Percentiles rank a stretch among this genome's conserved stretches.
Evolutionary conservation across 1,140 invertebrate species (phyloP).

Genomic region (Pogonomyrmex barbatus): DNA sequence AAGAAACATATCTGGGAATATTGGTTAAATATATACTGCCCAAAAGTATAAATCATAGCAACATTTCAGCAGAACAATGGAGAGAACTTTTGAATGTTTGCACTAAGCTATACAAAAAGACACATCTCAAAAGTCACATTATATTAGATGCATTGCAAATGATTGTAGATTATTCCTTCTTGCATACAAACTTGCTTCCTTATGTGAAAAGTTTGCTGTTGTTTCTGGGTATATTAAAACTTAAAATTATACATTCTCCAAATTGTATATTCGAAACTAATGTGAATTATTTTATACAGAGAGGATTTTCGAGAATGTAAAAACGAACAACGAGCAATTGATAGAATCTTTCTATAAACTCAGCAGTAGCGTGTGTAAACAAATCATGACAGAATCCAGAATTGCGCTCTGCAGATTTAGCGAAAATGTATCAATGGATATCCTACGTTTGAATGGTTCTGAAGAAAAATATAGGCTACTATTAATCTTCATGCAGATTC

Average conservation of each 20-base stretch:
- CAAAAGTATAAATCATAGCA: slow-evolving; percentile 69
- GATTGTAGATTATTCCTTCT: slow-evolving; percentile 75
- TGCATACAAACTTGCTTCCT: slow-evolving; percentile 71
- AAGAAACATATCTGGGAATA: slow-evolving; percentile 75
- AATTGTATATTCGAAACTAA: not conserved
- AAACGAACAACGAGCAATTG: slow-evolving; percentile 60
- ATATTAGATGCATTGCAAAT: slow-evolving; percentile 72
- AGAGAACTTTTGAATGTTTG: slow-evolving; percentile 74
- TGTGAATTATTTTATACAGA: slow-evolving; percentile 63
- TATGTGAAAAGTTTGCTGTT: slow-evolving; percentile 70
- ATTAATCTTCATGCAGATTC: slow-evolving; percentile 77
- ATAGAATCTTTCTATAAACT: slow-evolving; percentile 73
- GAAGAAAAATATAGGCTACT: slow-evolving; percentile 79
- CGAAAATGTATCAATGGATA: slow-evolving; percentile 74
- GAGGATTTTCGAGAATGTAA: slow-evolving; percentile 66
- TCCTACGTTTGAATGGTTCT: slow-evolving; percentile 71
- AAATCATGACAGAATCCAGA: slow-evolving; percentile 78
- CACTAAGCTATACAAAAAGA: slow-evolving; percentile 67
- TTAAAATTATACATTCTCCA: not conserved
- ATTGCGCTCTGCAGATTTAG: slow-evolving; percentile 78
- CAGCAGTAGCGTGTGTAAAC: slow-evolving; percentile 70
- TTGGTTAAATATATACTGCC: slow-evolving; percentile 75
- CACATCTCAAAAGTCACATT: slow-evolving; percentile 64
- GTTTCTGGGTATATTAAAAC: slow-evolving; percentile 73
- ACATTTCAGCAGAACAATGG: slow-evolving; percentile 75